Conservation (phyloP, 2,888 invertebrate genomes). For the Agrilus cyanescens region DNA sequence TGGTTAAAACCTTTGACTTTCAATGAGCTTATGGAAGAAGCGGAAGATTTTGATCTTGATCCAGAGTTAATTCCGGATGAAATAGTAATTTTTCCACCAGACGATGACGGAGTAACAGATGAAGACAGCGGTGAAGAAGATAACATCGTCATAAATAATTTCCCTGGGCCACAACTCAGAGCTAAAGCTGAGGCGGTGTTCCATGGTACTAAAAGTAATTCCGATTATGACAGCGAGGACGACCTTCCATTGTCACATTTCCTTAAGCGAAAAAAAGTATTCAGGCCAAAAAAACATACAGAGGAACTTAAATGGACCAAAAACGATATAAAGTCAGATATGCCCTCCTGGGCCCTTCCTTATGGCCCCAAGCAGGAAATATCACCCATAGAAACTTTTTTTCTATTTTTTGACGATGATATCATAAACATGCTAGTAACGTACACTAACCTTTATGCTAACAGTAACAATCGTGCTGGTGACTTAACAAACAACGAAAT, state of each 20-base stretch:
- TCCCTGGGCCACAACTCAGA: constrained; percentile 12
- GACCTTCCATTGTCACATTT: constrained; percentile 5
- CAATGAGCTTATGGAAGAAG: constrained; percentile 3
- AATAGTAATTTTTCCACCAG: constrained; percentile 6
- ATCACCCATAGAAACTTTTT: constrained; percentile 2
- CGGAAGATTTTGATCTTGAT: constrained; percentile 1
- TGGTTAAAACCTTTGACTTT: constrained; percentile 5
- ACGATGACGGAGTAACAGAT: constrained; percentile 9
- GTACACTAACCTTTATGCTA: constrained; percentile 6
- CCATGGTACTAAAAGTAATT: too few relatives aligned
- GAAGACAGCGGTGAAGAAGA: constrained; percentile 12
- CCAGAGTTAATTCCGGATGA: constrained; percentile 6
- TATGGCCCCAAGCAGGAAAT: neutral
- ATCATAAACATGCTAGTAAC: constrained; percentile 2
- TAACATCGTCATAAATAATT: constrained; percentile 8
- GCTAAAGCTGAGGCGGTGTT: constrained; percentile 11
- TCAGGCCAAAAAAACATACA: constrained; percentile 2
- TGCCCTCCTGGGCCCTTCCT: neutral
- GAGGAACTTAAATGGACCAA: neutral
- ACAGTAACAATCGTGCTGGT: constrained; percentile 7
- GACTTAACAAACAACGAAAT: constrained; percentile 10
- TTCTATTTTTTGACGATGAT: constrained; percentile 4
- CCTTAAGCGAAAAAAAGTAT: constrained; percentile 3
- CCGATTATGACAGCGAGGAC: constrained; percentile 7
- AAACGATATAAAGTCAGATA: neutral